phyloP scores from a whole-genome alignment of 2,888 invertebrate species.

The Campoplex capitator region DNA sequence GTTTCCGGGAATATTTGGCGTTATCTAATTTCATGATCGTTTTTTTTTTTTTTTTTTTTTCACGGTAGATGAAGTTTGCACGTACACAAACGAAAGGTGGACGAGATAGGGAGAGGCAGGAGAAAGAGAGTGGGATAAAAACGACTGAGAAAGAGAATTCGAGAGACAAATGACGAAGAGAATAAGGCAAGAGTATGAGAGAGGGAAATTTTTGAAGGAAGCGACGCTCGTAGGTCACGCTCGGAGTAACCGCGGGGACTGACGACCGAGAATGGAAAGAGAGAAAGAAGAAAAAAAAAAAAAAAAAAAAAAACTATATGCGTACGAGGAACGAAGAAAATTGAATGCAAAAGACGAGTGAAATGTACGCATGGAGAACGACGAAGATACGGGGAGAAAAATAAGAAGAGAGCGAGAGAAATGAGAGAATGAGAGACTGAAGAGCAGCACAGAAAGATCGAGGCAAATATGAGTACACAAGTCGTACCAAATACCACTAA shows the following conservation, averaged over 20 bases:
- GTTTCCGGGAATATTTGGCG: conserved; percentile 59
- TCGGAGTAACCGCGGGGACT: conserved; percentile 51
- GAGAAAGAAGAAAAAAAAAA: conserved; percentile 31
- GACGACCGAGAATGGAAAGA: conserved; percentile 33
- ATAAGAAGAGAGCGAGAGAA: not conserved
- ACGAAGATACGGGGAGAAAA: not conserved
- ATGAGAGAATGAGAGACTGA: not conserved
- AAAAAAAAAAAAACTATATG: conserved; percentile 22
- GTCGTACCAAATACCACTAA: conserved; percentile 27
- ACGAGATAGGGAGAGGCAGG: conserved; percentile 8
- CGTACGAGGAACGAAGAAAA: conserved; percentile 37
- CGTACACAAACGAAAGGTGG: conserved; percentile 28
- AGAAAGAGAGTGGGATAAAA: not conserved
- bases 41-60: conserved; percentile 62
- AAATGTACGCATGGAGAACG: conserved; percentile 27
- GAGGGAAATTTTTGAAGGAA: conserved; percentile 35
- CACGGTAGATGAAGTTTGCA: conserved; percentile 49
- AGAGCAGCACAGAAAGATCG: conserved; percentile 18
- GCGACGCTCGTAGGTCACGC: conserved; percentile 59
- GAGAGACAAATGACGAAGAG: conserved; percentile 43
- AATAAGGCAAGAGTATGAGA: conserved; percentile 4
- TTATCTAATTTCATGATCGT: conserved; percentile 65
- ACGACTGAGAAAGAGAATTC: conserved; percentile 27
- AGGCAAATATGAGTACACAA: conserved; percentile 47
- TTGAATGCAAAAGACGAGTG: conserved; percentile 22